Evolutionary conservation across 2,797 vertebrate species (phyloP), one percentile per base, ranked within the genome.

Genomic region (Sebastes miniatus): DNA sequence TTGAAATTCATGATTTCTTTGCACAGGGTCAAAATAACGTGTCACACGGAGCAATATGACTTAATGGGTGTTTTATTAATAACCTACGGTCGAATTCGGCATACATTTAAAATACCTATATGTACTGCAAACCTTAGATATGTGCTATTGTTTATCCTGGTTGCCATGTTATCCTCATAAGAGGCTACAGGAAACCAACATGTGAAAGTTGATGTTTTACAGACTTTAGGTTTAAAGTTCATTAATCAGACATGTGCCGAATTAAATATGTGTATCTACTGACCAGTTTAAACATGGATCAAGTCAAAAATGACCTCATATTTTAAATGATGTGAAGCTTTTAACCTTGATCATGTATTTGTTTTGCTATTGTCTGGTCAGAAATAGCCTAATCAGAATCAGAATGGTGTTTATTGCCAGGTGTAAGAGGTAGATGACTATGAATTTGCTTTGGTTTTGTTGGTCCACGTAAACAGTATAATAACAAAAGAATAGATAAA

Each of bases 61-160:
- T 12, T 3, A 2, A 27, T 29, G 0, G 8, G 20, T 1, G 1
- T 0, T 14, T 11, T 11, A 2, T 0, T 57, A 25, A 4, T 12
- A 3, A 1, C 11, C 0, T 66, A 0, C 0, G 1, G 18, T 1
- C 5, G 1, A 84, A 73, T 76, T 83, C 80, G 81, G 81, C 70
- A 4, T 13, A 25, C 0, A 16, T 54, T 0, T 65, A 0, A 36
- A 27, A 2, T 2, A 29, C 0, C 1, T 7, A 5, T 25, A 0
- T 32, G 14, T 32, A 0, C 0, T 18, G 13, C 0, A 61, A 65
- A 31, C 1, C 1, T 22, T 2, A 8, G 4, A 3, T 3, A 12
- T 62, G 12, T 8, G 0, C 0, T 1, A 0, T 16, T 9, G n/a
- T 4, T 65, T 7, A 47, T 2, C 24, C 8, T 10, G 6, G 6